A percentile compares a stretch with the other conserved stretches of the same genome.
Conservation (phyloP, 2,888 invertebrate species). For the Beris morrisii region DNA sequence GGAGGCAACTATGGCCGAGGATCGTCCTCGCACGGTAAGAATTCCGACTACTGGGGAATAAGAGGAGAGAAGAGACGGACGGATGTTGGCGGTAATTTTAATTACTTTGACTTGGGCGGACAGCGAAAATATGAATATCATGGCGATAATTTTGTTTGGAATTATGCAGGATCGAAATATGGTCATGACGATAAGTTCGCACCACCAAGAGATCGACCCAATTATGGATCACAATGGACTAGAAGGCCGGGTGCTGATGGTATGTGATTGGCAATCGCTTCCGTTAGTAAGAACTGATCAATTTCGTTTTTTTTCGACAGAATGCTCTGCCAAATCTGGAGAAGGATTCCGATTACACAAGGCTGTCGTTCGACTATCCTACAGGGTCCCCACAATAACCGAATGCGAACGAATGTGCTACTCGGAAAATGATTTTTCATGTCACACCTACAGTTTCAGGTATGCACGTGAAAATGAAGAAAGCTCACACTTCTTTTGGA, state of each 20-base stretch:
- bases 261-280: constrained; percentile 39
- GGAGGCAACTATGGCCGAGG: constrained; percentile 62
- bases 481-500: background rate
- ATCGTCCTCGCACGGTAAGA: constrained; percentile 51
- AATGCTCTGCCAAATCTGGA: constrained; percentile 74
- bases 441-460: constrained; percentile 78
- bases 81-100: constrained; percentile 51
- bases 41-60: constrained; percentile 60
- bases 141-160: constrained; percentile 56
- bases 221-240: constrained; percentile 55
- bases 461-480: constrained; percentile 14
- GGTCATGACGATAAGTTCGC: constrained; percentile 43
- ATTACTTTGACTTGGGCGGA: constrained; percentile 54
- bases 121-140: constrained; percentile 50
- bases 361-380: constrained; percentile 67
- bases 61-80: constrained; percentile 52
- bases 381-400: constrained; percentile 67
- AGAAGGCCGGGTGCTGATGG: constrained; percentile 56
- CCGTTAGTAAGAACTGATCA: constrained; percentile 3
- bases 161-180: constrained; percentile 57
- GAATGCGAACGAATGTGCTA: constrained; percentile 78
- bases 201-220: constrained; percentile 46
- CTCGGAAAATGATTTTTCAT: constrained; percentile 69
- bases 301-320: constrained; percentile 52
- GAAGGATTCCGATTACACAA: constrained; percentile 75